Conservation (phyloP, 2,888 invertebrate species). For the Oxytorus armatus region DNA sequence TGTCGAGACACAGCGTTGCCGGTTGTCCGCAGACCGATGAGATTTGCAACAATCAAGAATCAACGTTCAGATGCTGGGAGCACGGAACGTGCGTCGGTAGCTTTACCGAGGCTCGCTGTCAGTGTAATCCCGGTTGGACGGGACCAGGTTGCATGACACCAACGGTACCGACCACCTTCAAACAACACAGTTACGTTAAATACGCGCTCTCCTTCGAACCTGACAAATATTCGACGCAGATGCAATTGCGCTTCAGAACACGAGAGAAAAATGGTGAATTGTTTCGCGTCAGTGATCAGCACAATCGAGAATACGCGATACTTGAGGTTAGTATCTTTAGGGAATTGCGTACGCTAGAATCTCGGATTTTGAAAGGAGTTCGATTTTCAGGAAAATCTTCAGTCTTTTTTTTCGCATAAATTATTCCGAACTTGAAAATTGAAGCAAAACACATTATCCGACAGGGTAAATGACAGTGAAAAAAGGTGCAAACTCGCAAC, state of each 20-base stretch:
- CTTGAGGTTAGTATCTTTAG: conserved; percentile 86
- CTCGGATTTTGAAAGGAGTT: too few relatives aligned
- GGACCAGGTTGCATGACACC: conserved; percentile 94
- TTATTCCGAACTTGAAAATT: too few relatives aligned
- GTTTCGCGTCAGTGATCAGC: conserved; percentile 96
- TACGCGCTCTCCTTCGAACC: conserved; percentile 98
- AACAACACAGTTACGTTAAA: conserved; percentile 97
- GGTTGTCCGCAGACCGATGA: conserved; percentile 98
- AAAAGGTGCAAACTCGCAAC: too few relatives aligned
- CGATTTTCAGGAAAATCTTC: too few relatives aligned
- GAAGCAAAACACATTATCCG: too few relatives aligned
- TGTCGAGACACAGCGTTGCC: conserved; percentile 93
- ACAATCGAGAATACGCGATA: conserved; percentile 97
- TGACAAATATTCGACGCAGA: conserved; percentile 95
- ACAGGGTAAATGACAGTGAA: too few relatives aligned
- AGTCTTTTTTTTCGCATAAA: too few relatives aligned
- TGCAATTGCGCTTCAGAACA: conserved; percentile 97
- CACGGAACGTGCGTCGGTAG: conserved; percentile 98
- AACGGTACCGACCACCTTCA: conserved; percentile 96
- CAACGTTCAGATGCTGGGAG: conserved; percentile 94
- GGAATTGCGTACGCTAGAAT: not conserved
- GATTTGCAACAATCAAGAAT: conserved; percentile 94
- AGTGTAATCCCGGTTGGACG: conserved; percentile 98
- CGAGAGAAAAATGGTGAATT: conserved; percentile 97
- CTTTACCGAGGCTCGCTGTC: conserved; percentile 94